Base-by-base conservation (phyloP, 1,140 invertebrate genomes). In the Euura lappo region DNA sequence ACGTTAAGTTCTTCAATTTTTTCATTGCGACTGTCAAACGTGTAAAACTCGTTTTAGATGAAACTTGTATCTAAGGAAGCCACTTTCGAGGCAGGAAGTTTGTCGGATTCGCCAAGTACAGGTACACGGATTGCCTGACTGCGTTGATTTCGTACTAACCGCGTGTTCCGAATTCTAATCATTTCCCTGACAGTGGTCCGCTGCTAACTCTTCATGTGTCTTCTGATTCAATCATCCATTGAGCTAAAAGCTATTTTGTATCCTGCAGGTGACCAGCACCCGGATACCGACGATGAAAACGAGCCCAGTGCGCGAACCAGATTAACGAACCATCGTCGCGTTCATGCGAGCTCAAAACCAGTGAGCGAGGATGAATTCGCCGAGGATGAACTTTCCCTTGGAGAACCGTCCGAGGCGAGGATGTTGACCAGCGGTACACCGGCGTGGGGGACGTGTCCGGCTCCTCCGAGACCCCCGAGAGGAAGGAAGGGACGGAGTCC, bases 301-400 rank as follows among this genome's bases (percentile, higher is more conserved):
- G 91, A 92, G 75, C 73, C 84, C 73, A 86, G 84, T 51, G 79
- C 81, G 6, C 75, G 80, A 43, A 87, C 85, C 76, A 81, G 82
- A 74, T 77, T 81, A 47, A 77, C 82, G 65, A 79, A 82, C 73
- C 79, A 81, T 68, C 82, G 84, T 72, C 78, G 79, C 70, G 80
- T 81, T 72, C 79, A 80, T 2, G 69, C 84, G 71, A 80, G 80
- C 28, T 90, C 88, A 64, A 90, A 89, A 43, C 82, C 89, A 2
- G 89, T 86, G 71, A 92, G 91, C 80, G 92, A 92, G 79, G 92
- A 93, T 74, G 92, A 93, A 74, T 92, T 92, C 75, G 92, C 91
- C 73, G 92, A 93, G 81, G 92, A 93, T 77, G 92, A 93, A 79
- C 82, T 93, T 28, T 89, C 88, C 72, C 78, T 89, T 6, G 88